A percentile compares a stretch with the other conserved stretches of the same genome.
Conservation (phyloP, 2,888 invertebrate genomes). For the Leptopilina drosophilae region DNA sequence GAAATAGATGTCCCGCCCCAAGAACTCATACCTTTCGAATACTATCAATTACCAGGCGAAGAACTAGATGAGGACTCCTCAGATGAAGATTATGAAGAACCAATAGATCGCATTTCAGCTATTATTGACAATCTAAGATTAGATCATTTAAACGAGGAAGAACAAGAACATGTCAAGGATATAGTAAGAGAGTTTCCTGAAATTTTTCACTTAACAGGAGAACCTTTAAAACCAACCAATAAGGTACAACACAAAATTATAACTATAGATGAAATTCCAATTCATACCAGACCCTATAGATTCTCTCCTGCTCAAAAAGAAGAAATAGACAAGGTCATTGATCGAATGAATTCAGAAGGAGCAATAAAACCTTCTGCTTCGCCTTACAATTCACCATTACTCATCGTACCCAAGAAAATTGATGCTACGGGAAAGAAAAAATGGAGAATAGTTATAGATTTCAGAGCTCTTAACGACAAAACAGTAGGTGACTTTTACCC, state of each 20-base stretch:
- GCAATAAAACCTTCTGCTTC: constrained; percentile 44
- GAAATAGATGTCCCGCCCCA: neutral
- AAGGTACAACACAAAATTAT: constrained; percentile 33
- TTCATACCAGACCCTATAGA: constrained; percentile 37
- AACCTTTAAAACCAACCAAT: constrained; percentile 35
- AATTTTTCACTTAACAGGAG: constrained; percentile 42
- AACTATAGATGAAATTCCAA: too few species aligned
- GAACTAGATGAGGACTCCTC: neutral
- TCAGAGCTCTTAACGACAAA: constrained; percentile 56
- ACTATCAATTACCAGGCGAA: neutral
- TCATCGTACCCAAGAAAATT: constrained; percentile 54
- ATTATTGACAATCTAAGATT: neutral
- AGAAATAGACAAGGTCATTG: neutral
- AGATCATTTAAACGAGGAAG: neutral
- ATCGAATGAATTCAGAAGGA: neutral
- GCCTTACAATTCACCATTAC: constrained; percentile 53
- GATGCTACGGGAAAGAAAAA: constrained; percentile 53
- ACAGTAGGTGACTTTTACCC: constrained; percentile 57
- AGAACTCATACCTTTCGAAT: neutral
- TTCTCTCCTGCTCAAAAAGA: neutral
- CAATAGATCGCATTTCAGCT: neutral
- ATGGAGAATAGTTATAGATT: constrained; percentile 57
- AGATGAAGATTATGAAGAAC: neutral
- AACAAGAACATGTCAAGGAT: neutral
- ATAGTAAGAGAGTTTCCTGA: constrained; percentile 20